Conservation (phyloP, 2,113 vertebrate species). For the Xenopus borealis region DNA sequence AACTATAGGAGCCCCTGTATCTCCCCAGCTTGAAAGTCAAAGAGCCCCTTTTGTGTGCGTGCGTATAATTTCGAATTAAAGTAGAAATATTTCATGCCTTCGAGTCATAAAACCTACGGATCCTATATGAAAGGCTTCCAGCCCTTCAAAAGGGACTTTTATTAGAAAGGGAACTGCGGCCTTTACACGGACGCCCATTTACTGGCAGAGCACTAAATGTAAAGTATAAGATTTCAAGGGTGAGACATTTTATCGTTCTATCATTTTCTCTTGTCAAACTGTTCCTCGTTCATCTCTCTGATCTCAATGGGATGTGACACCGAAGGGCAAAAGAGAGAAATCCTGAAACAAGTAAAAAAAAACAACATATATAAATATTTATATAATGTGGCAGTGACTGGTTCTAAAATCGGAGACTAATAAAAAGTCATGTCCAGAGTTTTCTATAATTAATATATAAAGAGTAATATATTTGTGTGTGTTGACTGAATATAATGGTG, state of each 20-base stretch:
- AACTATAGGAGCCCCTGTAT: too few species aligned
- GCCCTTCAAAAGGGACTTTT: constrained; percentile 61
- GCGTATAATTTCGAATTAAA: constrained; percentile 4
- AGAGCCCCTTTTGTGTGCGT: too few species aligned
- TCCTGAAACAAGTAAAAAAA: neutral
- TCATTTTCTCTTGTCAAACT: constrained; percentile 44
- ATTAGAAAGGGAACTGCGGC: constrained; percentile 59
- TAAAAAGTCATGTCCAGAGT: too few species aligned
- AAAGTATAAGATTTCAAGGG: constrained; percentile 59
- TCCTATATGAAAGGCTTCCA: constrained; percentile 55
- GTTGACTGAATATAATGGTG: too few species aligned
- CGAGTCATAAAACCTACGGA: constrained; percentile 45
- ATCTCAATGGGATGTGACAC: constrained; percentile 39
- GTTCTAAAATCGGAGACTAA: too few species aligned
- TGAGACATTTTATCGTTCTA: constrained; percentile 57
- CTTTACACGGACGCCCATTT: constrained; percentile 58
- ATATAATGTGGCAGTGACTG: too few species aligned
- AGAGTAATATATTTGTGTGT: too few species aligned
- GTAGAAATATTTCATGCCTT: neutral
- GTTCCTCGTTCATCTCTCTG: constrained; percentile 51
- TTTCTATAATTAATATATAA: too few species aligned
- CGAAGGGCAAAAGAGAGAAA: constrained; percentile 46
- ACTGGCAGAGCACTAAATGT: constrained; percentile 58
- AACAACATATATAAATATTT: too few species aligned
- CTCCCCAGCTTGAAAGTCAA: too few species aligned